A percentile compares a stretch with the other conserved stretches of the same genome.
Conservation (phyloP, 2,797 vertebrate genomes). For the Rhabdophis nuchalis region DNA sequence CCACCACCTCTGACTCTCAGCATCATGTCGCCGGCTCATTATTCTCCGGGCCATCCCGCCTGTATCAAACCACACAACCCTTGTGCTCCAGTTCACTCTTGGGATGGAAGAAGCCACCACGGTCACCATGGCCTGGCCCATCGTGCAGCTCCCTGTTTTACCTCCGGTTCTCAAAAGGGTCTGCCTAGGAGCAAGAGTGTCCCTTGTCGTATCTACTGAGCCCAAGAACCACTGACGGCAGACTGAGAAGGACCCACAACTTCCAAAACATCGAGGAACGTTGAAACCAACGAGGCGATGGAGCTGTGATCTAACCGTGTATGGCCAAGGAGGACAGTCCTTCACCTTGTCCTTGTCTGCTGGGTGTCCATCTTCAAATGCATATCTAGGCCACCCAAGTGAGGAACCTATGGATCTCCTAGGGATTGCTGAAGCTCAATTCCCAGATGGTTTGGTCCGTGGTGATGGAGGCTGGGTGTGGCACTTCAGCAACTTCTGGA, state of each 20-base stretch:
- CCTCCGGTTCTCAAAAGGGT: not conserved
- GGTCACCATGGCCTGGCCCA: not conserved
- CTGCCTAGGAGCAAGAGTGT: not conserved
- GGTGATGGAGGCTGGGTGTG: not conserved
- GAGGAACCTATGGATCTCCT: not conserved
- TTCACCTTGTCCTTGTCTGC: not conserved
- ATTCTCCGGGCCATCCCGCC: not conserved
- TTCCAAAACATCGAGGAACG: not conserved
- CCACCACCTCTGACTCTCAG: not conserved
- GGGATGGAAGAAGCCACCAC: not conserved
- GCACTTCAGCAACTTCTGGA: not conserved
- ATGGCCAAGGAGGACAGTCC: not conserved
- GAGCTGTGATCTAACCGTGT: not conserved
- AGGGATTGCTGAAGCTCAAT: not conserved
- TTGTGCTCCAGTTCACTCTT: not conserved
- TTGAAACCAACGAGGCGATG: too few species aligned
- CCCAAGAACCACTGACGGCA: not conserved
- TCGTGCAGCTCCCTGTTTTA: accelerated
- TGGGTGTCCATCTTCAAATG: not conserved
- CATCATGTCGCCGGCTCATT: not conserved
- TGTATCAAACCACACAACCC: not conserved
- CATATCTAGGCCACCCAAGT: not conserved
- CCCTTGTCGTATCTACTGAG: not conserved
- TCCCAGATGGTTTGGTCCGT: not conserved
- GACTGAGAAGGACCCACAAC: not conserved